Percentiles rank a stretch among this genome's conserved stretches.
Conservation (phyloP, 2,113 vertebrate species). For the Phyllostomus hastatus region DNA sequence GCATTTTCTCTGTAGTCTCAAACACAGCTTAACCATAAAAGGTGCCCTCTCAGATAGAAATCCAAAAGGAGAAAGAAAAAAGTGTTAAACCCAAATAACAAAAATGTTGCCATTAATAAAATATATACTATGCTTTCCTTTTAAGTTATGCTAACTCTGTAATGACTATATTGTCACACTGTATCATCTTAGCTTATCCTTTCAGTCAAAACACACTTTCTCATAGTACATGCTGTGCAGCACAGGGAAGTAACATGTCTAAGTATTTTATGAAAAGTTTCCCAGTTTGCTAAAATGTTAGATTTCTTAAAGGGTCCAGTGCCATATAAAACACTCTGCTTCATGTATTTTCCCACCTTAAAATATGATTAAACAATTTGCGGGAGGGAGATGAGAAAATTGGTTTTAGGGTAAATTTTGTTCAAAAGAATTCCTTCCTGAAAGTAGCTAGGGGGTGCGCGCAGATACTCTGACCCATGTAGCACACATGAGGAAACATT, state of each 20-base stretch:
- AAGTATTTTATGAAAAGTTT: neutral
- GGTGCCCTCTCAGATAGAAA: neutral
- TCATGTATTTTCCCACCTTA: neutral
- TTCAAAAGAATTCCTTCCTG: constrained; percentile 11
- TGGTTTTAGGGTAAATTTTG: neutral
- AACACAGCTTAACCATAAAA: neutral
- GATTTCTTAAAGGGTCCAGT: neutral
- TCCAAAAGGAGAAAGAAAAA: neutral
- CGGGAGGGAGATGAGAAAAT: neutral
- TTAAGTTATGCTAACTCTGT: constrained; percentile 41
- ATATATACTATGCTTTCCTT: neutral
- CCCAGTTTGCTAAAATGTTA: neutral
- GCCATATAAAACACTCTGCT: neutral
- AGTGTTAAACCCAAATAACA: neutral
- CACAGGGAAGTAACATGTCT: neutral
- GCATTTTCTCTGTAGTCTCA: neutral
- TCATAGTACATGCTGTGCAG: neutral
- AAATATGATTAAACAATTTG: neutral
- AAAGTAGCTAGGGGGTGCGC: neutral
- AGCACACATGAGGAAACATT: neutral
- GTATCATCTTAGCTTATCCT: neutral
- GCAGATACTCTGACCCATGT: neutral
- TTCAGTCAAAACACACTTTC: neutral
- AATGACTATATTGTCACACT: neutral
- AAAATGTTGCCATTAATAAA: constrained; percentile 32